Base-by-base conservation (phyloP, 2,888 invertebrate species). In the Ectemnius lituratus region DNA sequence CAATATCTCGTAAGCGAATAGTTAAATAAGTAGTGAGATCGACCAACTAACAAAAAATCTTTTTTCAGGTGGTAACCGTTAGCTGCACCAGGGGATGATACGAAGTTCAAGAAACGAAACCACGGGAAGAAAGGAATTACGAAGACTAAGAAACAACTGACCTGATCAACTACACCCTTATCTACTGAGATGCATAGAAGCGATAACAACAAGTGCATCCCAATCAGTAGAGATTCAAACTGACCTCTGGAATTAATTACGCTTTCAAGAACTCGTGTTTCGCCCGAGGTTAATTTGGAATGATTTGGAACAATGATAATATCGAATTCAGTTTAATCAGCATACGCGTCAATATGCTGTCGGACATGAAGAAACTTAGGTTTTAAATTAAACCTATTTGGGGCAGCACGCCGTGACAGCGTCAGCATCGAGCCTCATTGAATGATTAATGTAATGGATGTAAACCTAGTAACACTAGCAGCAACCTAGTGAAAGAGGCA, bases 271-370 rank as follows among this genome's bases (percentile, higher is more conserved):
- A 81, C 79, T 74, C 79, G 75, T 78, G 71, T 82, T 76, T 70
- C 76, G 81, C 59, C 75, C 81, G 76, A 79, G 83, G 75, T 81
- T 83, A 75, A 81, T 82, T 75, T 81, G 82, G 81, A 76, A 82
- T 83, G 83, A 81, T 78, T 73, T 73, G 73, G 76, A 78, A 78
- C 83, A 81, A 63, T 78, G 75, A 73, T 80, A 73, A 75, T 69
- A 80, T 80, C 80, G 83, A 78, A 82, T 78, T 74, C 75, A 82
- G 67, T 65, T 64, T 73, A 65, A 69, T 73, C 75, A 75, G 75
- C 75, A 75, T 75, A 64, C 66, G 64, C 69, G 67, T 64, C 73
- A 62, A 66, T 69, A 61, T 61, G 67, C 62, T 73, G 71, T 81
- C 73, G 75, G 67, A 58, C 73, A 73, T 73, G 52, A 69, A 77